Percentiles rank a stretch among this genome's conserved stretches.
phyloP scores from a whole-genome alignment of 1,140 invertebrate species.

The Parasteatoda tepidariorum region DNA sequence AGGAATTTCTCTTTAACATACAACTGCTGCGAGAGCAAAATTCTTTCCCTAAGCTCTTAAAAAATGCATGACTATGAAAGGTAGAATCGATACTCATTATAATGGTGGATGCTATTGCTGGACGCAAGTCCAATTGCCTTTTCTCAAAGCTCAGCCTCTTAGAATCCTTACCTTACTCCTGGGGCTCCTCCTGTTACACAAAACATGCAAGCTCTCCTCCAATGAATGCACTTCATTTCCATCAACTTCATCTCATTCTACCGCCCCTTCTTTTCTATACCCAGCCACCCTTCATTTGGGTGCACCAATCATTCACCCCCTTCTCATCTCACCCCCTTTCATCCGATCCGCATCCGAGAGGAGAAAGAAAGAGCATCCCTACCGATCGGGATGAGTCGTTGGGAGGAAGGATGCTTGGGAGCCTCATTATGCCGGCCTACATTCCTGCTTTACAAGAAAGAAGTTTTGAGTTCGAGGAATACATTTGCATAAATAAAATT shows the following conservation, averaged over 20 bases:
- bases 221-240: constrained; percentile 24
- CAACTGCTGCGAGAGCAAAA: constrained; percentile 12
- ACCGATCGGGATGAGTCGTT: no score
- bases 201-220: constrained; percentile 49
- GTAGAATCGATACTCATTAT: constrained; percentile 54
- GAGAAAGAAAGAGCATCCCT: constrained; percentile 1
- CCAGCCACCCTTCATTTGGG: no score
- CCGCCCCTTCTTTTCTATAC: constrained; percentile 43
- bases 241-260: background rate
- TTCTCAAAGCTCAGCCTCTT: constrained; percentile 44
- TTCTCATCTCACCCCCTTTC: background rate
- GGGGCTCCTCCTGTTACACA: constrained; percentile 48
- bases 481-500: no score
- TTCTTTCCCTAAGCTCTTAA: constrained; percentile 50
- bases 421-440: no score
- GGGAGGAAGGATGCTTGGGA: no score
- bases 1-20: constrained; percentile 9
- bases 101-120: constrained; percentile 36
- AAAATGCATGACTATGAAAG: constrained; percentile 45
- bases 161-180: constrained; percentile 45
- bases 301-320: background rate
- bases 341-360: no score
- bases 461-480: no score
- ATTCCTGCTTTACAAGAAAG: no score
- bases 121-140: constrained; percentile 39